phyloP scores from a whole-genome alignment of 1,140 invertebrate species.

The Trichonephila clavipes region DNA sequence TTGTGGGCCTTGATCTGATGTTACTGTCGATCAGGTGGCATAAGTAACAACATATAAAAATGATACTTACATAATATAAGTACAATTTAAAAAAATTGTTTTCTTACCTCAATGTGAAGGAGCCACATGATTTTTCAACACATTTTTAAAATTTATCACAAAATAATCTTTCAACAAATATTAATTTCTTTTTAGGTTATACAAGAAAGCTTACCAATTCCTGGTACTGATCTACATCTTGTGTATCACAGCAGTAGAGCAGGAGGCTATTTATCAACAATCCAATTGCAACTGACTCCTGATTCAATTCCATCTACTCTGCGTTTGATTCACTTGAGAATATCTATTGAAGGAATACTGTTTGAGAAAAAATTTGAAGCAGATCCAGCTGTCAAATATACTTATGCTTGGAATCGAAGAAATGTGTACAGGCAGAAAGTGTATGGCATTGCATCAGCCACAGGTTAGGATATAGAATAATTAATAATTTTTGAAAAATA shows the following conservation, averaged over 20 bases:
- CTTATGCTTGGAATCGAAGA: conserved; percentile 82
- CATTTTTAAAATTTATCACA: no score
- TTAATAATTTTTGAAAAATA: no score
- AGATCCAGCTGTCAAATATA: conserved; percentile 82
- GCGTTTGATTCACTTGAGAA: conserved; percentile 79
- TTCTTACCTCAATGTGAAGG: no score
- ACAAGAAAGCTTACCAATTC: conserved; percentile 95
- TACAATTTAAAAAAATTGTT: no score
- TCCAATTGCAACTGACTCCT: conserved; percentile 82
- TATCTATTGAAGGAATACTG: conserved; percentile 82
- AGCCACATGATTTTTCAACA: no score
- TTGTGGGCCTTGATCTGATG: no score
- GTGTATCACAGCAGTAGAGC: conserved; percentile 82
- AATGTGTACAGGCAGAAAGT: conserved; percentile 85
- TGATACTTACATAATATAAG: no score
- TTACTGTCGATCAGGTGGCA: no score
- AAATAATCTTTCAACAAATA: background rate
- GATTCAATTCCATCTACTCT: conserved; percentile 79
- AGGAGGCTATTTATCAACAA: conserved; percentile 81
- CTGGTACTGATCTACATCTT: conserved; percentile 85
- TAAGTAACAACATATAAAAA: no score
- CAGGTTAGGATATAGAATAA: conserved; percentile 71
- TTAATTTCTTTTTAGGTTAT: conserved; percentile 87
- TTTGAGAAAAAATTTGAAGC: conserved; percentile 82
- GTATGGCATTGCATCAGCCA: conserved; percentile 91